Base-by-base conservation (phyloP, 2,113 vertebrate species). In the Picathartes gymnocephalus region DNA sequence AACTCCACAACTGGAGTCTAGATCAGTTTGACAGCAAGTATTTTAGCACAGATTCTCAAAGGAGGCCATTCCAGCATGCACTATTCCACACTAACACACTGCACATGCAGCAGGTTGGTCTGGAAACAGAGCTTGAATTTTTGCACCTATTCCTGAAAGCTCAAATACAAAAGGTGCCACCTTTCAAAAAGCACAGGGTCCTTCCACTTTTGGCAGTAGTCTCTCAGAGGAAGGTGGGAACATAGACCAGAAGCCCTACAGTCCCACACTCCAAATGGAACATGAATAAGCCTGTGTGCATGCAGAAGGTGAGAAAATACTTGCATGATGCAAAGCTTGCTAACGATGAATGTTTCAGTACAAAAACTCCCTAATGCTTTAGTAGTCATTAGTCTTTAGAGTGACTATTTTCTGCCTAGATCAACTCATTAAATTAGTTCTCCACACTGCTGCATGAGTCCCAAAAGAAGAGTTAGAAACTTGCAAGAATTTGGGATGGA, bases 51-150 rank as follows among this genome's bases (percentile, higher is more conserved):
- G 48, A 54, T 72, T 82, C 87, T 53, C 65, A 79, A 51, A 60
- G 39, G 35, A 58, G 15, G 22, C 28, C n/a, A 22, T 42, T 20
- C 28, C 57, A 82, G 44, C 48, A 69, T 1, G 4, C 14, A n/a
- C 16, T 4, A 0, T 40, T 71, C 44, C 3, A 1, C 17, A 40
- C 5, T 4, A 7, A 37, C 8, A 61, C 11, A 30, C 19, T 47
- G 27, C n/a, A 86, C 0, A 0, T 33, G 44, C 18, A 79, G 61
- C 16, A 62, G 40, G 17, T 6, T 57, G 37, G 27, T 50, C 68
- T 91, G 56, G 31, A 82, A 85, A 65, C 6, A 62, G 47, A 81
- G 42, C 5, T 51, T 40, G 28, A 80, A 65, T 65, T 85, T 72
- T 79, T 86, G 50, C 33, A 90, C 57, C 53, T 50, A 1, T 40